Base-by-base conservation (phyloP, 1,140 invertebrate species). In the Patella vulgata region DNA sequence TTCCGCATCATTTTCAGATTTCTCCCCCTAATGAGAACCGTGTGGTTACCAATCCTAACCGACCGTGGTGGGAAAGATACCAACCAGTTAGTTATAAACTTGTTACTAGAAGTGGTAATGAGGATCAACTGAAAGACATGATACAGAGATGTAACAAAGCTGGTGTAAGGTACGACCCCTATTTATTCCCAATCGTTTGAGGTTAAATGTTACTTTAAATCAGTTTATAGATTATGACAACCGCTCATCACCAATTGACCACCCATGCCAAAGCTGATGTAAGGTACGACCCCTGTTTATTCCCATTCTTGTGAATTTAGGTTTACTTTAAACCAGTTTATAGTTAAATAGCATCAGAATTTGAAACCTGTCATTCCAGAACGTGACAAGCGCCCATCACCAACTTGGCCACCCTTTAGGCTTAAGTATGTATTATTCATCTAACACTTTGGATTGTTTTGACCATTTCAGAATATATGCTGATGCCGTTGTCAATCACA, bases 401-500 rank as follows among this genome's bases (percentile, higher is more conserved):
- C n/a, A n/a, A n/a, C n/a, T n/a, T n/a, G n/a, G n/a, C n/a, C n/a
- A n/a, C n/a, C n/a, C n/a, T n/a, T n/a, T n/a, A n/a, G n/a, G n/a
- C n/a, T n/a, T n/a, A n/a, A n/a, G n/a, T n/a, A n/a, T n/a, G n/a
- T n/a, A n/a, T n/a, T n/a, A n/a, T n/a, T n/a, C n/a, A n/a, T n/a
- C n/a, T n/a, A n/a, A n/a, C n/a, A 21, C 21, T 25, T 14, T 33
- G 19, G 28, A 23, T 31, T 17, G 28, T 47, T 58, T 36, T 14
- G 46, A 44, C 17, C 27, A 21, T 46, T n/a, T 19, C 28, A 31
- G 91, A 73, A 92, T 96, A 64, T 95, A 93, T 74, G 91, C 91
- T 0, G 94, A 97, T 81, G 87, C 89, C 0, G 88, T 97, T 2
- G 85, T 95, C 30, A 96, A 97, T 76, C 94, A 97, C 81, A 96